Base-by-base conservation (phyloP, 35 echinoderm and acorn worm genomes). In the Lytechinus pictus region DNA sequence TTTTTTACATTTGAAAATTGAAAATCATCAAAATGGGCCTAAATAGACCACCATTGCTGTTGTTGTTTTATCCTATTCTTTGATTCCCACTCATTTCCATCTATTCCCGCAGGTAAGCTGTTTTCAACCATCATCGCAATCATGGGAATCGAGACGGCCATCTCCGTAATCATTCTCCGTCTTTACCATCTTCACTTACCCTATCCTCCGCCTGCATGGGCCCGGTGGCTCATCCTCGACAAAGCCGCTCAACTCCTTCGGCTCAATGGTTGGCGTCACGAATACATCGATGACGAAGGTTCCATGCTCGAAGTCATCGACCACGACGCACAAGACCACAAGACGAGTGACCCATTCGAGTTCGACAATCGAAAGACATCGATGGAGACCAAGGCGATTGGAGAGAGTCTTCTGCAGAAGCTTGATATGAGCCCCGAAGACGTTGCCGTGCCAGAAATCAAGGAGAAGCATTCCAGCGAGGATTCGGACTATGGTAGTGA, bases 81-180 rank as follows among this genome's bases (percentile, higher is more conserved):
- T 44, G 2, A 44, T 44, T 44, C 33, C 33, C 3, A 52, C 61
- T 19, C 27, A 57, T 54, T 61, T 91, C 28, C 4, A 44, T 53
- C 61, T 6, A 71, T 71, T 44, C 33, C 33, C 33, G 24, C 92
- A 98, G 97, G 96, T 86, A 91, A 92, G 55, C 93, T 98, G 28
- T 92, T 98, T 12, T 96, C 96, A 21, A 94, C 94, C 29, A 96
- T 98, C 54, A 98, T 98, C 86, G 92, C 95, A n/a, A 86, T 98
- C 27, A 98, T 98, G 97, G 96, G 94, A 13, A 29, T 98, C 12
- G 97, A 98, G 52, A 98, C 97, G 14, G 97, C 92, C 16, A 94
- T 96, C 28, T 95, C 90, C 71, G 96, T 98, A 19, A 94, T 98
- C 52, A 95, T 98, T 24, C 94, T 98, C 8, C 97, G 97, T 52